These are phyloP conservation scores for Palythoa heliodiscus DNA, from an alignment of 92 coral and sea anemone genomes.

Conservation along the genomic window DNA sequence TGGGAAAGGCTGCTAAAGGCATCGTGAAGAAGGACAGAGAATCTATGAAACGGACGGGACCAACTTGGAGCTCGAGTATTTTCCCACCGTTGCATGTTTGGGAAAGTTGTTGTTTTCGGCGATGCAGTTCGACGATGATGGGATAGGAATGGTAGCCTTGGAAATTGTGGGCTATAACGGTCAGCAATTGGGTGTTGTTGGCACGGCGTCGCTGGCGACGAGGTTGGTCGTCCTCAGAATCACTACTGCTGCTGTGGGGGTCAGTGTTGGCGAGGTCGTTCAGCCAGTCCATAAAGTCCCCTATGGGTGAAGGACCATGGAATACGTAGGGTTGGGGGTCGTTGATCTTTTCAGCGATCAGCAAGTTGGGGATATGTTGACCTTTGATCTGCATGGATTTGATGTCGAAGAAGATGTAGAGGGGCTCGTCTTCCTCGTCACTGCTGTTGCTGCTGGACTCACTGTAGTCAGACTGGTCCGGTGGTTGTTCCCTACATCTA, in stretches of 20 bases:
- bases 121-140: background rate
- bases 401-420: background rate
- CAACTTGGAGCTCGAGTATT: background rate
- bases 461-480: too few relatives aligned
- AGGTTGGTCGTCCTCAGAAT: too few relatives aligned
- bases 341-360: background rate
- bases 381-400: background rate
- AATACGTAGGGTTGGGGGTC: background rate
- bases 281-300: background rate
- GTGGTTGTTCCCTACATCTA: too few relatives aligned
- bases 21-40: background rate
- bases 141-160: constrained; percentile 6
- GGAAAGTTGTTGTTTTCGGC: too few relatives aligned
- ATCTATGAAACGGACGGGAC: background rate
- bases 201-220: too few relatives aligned
- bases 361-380: background rate
- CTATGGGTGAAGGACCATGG: background rate
- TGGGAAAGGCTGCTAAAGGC: background rate
- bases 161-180: background rate
- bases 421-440: background rate
- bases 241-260: too few relatives aligned
- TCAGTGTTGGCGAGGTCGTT: background rate
- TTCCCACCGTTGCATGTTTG: constrained; percentile 15
- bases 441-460: too few relatives aligned
- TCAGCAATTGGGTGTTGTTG: too few relatives aligned